These are phyloP conservation scores for Luffia ferchaultella DNA, from an alignment of 2,888 invertebrate species.

Conservation along the genomic window DNA sequence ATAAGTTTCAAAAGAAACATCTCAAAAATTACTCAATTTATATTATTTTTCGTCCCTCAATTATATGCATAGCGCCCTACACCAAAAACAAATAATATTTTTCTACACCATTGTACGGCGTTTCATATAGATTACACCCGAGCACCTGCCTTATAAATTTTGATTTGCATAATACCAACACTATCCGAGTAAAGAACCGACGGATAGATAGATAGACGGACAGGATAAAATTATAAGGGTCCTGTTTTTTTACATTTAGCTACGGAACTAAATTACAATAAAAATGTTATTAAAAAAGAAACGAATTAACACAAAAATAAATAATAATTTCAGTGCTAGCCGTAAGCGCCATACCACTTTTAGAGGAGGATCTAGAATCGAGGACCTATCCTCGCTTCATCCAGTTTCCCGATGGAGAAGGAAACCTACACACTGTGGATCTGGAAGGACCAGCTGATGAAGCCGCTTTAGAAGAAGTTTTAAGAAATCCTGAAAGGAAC, in stretches of 20 bases:
- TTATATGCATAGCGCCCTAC: no score
- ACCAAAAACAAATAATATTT: no score
- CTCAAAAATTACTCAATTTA: no score
- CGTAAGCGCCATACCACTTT: neutral
- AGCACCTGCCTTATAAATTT: no score
- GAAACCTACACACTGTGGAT: conserved; percentile 3
- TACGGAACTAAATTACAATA: neutral
- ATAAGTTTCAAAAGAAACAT: no score
- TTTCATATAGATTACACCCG: no score
- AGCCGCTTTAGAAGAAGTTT: neutral
- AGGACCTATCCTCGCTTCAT: conserved; percentile 3
- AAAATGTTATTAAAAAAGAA: neutral
- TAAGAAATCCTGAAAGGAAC: conserved; percentile 2
- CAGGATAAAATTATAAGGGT: neutral
- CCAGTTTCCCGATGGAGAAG: conserved; percentile 5
- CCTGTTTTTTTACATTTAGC: neutral
- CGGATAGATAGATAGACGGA: no score
- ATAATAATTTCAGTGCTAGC: neutral
- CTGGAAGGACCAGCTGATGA: conserved; percentile 2
- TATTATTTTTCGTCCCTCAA: no score
- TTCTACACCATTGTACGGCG: no score
- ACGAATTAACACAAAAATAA: no score
- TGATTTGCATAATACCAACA: no score
- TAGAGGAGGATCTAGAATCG: neutral
- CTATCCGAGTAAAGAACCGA: no score